Evolutionary conservation across 2,888 invertebrate genomes (phyloP).

Genomic region (Harpalus rufipes): DNA sequence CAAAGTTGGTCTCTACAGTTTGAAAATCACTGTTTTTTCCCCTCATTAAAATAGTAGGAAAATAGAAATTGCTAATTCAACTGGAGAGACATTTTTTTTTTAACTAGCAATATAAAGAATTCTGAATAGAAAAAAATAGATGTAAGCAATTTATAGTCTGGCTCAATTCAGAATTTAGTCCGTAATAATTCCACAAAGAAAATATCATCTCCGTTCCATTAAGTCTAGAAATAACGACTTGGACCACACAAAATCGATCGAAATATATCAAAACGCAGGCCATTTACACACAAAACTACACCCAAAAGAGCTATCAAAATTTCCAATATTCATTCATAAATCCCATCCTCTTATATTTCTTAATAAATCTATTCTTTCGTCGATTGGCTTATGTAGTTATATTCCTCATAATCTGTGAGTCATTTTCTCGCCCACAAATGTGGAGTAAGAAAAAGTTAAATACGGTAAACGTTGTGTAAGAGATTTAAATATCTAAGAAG

Average conservation of each 20-base stretch:
- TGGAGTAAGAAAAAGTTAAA: slow-evolving; percentile 13
- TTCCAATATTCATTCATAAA: slow-evolving; percentile 47
- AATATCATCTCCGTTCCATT: slow-evolving; percentile 31
- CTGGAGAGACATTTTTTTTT: no score
- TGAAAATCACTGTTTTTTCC: no score
- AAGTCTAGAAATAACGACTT: slow-evolving; percentile 39
- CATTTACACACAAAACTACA: slow-evolving; percentile 28
- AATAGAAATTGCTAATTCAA: no score
- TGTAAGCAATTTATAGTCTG: slow-evolving; percentile 4
- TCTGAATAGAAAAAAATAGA: neutral
- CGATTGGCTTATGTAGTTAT: neutral
- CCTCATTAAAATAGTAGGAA: no score
- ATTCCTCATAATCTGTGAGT: neutral
- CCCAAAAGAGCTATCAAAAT: slow-evolving; percentile 45
- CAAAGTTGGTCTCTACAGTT: no score
- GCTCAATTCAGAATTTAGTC: neutral
- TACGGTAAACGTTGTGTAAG: slow-evolving; percentile 16
- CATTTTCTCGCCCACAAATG: slow-evolving; percentile 6
- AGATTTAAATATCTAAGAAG: slow-evolving; percentile 19
- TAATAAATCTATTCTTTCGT: neutral
- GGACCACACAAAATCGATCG: slow-evolving; percentile 16
- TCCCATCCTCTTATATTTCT: slow-evolving; percentile 13
- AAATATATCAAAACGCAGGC: slow-evolving; percentile 30
- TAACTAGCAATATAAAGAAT: neutral
- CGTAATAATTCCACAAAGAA: slow-evolving; percentile 17